Conservation (phyloP, 2,797 vertebrate genomes). For the Rhinoraja longicauda region DNA sequence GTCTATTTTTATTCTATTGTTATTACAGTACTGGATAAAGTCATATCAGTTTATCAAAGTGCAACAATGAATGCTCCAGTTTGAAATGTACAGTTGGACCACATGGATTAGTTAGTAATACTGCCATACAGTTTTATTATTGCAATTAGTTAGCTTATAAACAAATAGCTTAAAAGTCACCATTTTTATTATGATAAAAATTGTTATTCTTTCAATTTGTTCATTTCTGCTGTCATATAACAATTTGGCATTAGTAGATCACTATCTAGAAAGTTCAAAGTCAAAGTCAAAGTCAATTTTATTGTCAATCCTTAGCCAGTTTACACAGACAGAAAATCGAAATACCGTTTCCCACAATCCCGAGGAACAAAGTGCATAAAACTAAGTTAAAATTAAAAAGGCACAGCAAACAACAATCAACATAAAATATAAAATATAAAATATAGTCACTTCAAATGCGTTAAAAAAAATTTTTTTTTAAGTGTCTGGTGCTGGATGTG, state of each 20-base stretch:
- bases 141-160: neutral
- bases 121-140: neutral
- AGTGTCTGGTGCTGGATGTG: too few species aligned
- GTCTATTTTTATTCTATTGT: too few species aligned
- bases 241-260: neutral
- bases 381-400: too few species aligned
- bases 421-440: too few species aligned
- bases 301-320: too few species aligned
- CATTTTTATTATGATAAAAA: neutral
- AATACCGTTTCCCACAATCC: too few species aligned
- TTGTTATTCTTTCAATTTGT: neutral
- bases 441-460: too few species aligned
- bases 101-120: neutral
- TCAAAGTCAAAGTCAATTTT: too few species aligned
- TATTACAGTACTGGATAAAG: neutral
- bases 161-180: neutral
- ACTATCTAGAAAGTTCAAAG: neutral
- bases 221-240: neutral
- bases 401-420: too few species aligned
- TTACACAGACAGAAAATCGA: too few species aligned
- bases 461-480: too few species aligned
- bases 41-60: neutral
- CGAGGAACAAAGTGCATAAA: too few species aligned
- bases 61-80: neutral
- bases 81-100: neutral